Evolutionary conservation across 2,888 invertebrate species (phyloP), one percentile per base, ranked within the genome.

Genomic region (Archaeoteleia sp.): DNA sequence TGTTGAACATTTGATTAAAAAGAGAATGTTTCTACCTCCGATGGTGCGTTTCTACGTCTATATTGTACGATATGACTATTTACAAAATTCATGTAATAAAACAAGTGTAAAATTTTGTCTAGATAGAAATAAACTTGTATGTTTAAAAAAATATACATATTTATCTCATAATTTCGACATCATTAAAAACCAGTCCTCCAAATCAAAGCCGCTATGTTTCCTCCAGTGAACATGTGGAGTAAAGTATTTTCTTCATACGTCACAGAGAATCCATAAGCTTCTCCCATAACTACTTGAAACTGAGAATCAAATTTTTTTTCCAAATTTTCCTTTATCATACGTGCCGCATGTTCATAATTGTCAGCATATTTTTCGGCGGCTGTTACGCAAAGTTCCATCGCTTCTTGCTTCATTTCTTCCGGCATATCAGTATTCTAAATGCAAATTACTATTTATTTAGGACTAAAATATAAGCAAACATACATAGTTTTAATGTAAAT

Each of bases 261-360:
- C 65, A 97, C 90, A 85, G 96, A 95, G 86, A 96, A 96, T 37
- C 96, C 97, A 86, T 92, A 97, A 61, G 95, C 95, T 88, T 98
- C 97, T 3, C 98, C 98, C 2, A 98, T 93, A 0, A 97, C 93
- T 91, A 97, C 97, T 57, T 95, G 92, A 63, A 82, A 85, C 0
- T 82, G 78, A 0, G 95, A 92, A 1, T 97, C 97, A 85, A 95
- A 97, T 84, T 95, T 96, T 86, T 96, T 96, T 86, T 98, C 98
- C 93, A 98, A 92, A 37, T 91, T 90, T 78, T 98, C 97, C 86
- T 98, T 98, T 53, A 98, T 95, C 90, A 94, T 92, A 75, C 90
- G 91, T n/a, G 98, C 96, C 0, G 97, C 97, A 73, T 90, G 88
- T 91, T 96, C 90, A 78, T 87, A 86, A 75, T 96, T 97, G 4